These are phyloP conservation scores for Corythaixoides concolor DNA, from an alignment of 2,113 vertebrate genomes.

Conservation along the genomic window DNA sequence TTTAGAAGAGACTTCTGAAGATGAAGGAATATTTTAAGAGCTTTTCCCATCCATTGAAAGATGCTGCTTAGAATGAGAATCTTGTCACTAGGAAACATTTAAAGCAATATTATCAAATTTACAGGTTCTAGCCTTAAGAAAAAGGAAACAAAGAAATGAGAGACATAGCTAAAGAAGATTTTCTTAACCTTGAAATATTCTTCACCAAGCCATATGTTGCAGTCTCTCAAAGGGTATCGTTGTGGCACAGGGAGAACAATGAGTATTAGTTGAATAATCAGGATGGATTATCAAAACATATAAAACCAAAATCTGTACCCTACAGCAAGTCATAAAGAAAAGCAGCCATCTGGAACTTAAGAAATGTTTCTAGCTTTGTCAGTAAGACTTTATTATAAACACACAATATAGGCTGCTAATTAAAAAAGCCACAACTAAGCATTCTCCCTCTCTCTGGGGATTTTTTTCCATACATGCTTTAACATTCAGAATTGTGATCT, in stretches of 20 bases:
- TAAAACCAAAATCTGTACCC: constrained; percentile 52
- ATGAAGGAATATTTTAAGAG: background rate
- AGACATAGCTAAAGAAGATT: background rate
- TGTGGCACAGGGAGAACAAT: constrained; percentile 7
- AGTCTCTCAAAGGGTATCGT: background rate
- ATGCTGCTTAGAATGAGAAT: background rate
- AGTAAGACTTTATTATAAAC: constrained; percentile 22
- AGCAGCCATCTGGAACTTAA: constrained; percentile 44
- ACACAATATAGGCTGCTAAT: constrained; percentile 31
- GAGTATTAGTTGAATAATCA: constrained; percentile 64
- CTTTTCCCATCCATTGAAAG: background rate
- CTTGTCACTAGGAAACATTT: background rate
- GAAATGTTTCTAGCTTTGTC: constrained; percentile 23
- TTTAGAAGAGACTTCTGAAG: background rate
- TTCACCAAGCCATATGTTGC: constrained; percentile 18
- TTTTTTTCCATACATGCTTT: background rate
- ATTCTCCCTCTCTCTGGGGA: background rate
- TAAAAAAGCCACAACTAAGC: constrained; percentile 26
- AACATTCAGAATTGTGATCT: background rate
- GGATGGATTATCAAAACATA: constrained; percentile 67
- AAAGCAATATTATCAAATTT: background rate
- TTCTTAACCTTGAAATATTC: constrained; percentile 19
- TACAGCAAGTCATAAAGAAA: constrained; percentile 50
- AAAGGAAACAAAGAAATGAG: background rate
- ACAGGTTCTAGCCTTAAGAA: background rate